Base-by-base conservation (phyloP, 2,113 vertebrate genomes). In the Ascaphus truei region DNA sequence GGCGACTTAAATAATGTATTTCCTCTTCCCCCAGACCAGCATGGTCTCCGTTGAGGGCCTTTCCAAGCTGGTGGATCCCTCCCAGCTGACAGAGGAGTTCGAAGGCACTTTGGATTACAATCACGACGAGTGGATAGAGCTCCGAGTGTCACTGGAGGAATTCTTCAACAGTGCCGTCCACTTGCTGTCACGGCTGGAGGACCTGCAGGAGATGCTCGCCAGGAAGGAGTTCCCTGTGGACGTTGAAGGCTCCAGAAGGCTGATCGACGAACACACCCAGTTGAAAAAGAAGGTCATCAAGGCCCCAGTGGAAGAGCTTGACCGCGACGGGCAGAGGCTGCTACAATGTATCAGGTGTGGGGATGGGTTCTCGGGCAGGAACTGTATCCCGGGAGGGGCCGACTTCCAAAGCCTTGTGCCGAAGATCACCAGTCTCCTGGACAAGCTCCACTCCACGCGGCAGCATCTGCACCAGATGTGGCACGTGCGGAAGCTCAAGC, bases 361-460 rank as follows among this genome's bases (percentile, higher is more conserved):
- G 3, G 95, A 98, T 6, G 97, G 95, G 30, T 98, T 95, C 84
- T 95, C 95, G 26, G 95, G 95, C 73, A 93, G 94, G 75, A 96
- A 95, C 88, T 98, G 95, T 83, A 95, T 98, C 85, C 96, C 96
- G 1, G 96, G 96, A 73, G 95, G 95, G 39, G 94, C 97, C 0
- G 97, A 99, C 85, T 98, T 99, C 85, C 97, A 99, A 87, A 97
- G 96, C 56, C 80, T 98, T 63, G 97, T 98, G 80, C 97, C 97
- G 77, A 98, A 97, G 91, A 95, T 98, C 76, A 95, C 95, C 83
- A 96, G 95, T 84, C 93, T 98, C 63, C 89, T 98, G 78, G 97
- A 99, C 84, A 98, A 98, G 79, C 91, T 99, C 41, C 97, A 98
- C 82, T 96, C 95, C n/a, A 98, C 95, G 1, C 84, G 96, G 72